A percentile compares a stretch with the other conserved stretches of the same genome.
Conservation (phyloP, 2,888 invertebrate species). For the Netelia fuscicornis region DNA sequence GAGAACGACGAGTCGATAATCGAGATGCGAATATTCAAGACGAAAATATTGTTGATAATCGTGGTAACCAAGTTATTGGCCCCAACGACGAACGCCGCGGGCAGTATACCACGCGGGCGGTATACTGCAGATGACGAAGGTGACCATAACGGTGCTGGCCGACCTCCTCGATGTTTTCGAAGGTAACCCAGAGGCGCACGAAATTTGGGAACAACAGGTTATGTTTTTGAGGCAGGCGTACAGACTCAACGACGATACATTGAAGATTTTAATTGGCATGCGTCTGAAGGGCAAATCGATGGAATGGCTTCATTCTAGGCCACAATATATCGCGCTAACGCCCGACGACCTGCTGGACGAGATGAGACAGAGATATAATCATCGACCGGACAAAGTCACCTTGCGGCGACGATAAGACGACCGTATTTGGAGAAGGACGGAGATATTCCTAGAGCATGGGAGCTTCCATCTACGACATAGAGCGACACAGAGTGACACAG, state of each 20-base stretch:
- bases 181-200: slow-evolving; percentile 33
- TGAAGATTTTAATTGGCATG: slow-evolving; percentile 38
- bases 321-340: slow-evolving; percentile 13
- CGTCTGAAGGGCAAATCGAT: slow-evolving; percentile 29
- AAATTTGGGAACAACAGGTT: slow-evolving; percentile 48
- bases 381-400: slow-evolving; percentile 33
- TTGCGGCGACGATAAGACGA: slow-evolving; percentile 37
- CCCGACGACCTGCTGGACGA: slow-evolving; percentile 4
- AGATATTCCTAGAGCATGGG: not conserved
- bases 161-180: slow-evolving; percentile 27
- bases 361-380: slow-evolving; percentile 12
- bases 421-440: not conserved
- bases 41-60: not conserved
- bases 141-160: slow-evolving; percentile 29
- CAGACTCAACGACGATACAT: slow-evolving; percentile 17
- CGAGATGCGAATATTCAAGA: not conserved
- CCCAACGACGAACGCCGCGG: not conserved
- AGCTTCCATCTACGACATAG: slow-evolving; percentile 7
- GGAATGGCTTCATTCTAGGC: slow-evolving; percentile 49
- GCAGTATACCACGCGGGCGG: not conserved
- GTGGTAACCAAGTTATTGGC: not conserved
- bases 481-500: slow-evolving; percentile 4
- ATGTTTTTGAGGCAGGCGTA: slow-evolving; percentile 33
- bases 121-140: slow-evolving; percentile 4
- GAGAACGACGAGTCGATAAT: not conserved